These are phyloP conservation scores for Rhagonycha lutea DNA, from an alignment of 2,888 invertebrate genomes.

Conservation along the genomic window DNA sequence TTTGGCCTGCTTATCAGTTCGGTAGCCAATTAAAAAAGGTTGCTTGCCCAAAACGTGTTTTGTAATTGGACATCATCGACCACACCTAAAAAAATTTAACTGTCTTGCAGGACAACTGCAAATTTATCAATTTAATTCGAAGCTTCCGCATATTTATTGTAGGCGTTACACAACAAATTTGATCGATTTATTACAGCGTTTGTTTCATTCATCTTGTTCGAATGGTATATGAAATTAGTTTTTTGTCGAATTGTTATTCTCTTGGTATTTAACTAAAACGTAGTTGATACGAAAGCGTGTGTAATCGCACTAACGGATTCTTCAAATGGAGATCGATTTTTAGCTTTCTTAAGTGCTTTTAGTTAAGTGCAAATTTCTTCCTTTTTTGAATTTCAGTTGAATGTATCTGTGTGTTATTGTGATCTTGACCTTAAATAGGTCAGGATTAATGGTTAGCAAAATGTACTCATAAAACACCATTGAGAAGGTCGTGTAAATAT, in stretches of 20 bases:
- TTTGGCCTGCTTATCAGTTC: not conserved
- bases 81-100: not conserved
- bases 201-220: not conserved
- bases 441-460: constrained; percentile 9
- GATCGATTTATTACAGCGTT: not conserved
- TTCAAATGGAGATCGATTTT: constrained; percentile 2
- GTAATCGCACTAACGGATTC: not conserved
- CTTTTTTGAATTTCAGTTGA: constrained; percentile 8
- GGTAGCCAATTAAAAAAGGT: not conserved
- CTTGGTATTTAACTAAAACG: not conserved
- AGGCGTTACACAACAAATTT: not conserved
- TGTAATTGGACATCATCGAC: not conserved
- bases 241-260: not conserved
- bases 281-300: not conserved
- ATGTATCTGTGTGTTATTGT: constrained; percentile 4
- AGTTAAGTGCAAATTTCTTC: constrained; percentile 12
- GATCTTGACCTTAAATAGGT: constrained; percentile 11
- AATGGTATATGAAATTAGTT: constrained; percentile 1
- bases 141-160: not conserved
- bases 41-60: not conserved
- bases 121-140: not conserved
- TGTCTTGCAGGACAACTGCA: not conserved
- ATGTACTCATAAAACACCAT: not conserved
- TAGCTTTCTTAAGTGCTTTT: constrained; percentile 5
- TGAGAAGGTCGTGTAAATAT: not conserved